Conservation (phyloP, 2,113 vertebrate species). For the Mirounga angustirostris region DNA sequence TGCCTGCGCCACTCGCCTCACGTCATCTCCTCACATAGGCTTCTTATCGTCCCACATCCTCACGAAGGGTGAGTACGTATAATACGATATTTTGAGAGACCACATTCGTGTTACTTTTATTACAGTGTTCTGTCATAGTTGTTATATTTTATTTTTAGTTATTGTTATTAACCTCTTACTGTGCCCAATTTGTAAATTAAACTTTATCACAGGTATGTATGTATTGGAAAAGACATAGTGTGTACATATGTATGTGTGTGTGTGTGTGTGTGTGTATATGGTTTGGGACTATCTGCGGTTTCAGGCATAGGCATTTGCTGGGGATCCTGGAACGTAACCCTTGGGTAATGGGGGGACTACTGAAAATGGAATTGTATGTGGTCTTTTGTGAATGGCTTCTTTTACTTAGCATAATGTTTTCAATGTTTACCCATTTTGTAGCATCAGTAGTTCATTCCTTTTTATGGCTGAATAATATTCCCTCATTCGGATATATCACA, state of each 20-base stretch:
- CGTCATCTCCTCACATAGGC: neutral
- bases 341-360: neutral
- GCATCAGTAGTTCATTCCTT: neutral
- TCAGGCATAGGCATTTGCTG: neutral
- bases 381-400: neutral
- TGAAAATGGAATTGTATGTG: neutral
- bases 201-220: neutral
- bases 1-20: fast-evolving
- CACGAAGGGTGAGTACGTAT: neutral
- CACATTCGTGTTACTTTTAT: neutral
- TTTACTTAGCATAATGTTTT: neutral
- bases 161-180: neutral
- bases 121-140: neutral
- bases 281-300: neutral
- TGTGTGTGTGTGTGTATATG: neutral
- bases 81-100: neutral
- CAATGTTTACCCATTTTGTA: neutral
- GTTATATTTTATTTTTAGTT: neutral
- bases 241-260: neutral
- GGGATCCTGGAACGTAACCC: neutral
- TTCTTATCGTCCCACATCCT: neutral
- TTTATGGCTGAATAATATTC: neutral
- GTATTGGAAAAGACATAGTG: neutral
- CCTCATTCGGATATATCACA: too few species aligned
- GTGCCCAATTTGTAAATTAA: neutral